Percentiles rank a stretch among this genome's conserved stretches.
Conservation (phyloP, 1,140 invertebrate genomes). For the Rhagoletis pomonella region DNA sequence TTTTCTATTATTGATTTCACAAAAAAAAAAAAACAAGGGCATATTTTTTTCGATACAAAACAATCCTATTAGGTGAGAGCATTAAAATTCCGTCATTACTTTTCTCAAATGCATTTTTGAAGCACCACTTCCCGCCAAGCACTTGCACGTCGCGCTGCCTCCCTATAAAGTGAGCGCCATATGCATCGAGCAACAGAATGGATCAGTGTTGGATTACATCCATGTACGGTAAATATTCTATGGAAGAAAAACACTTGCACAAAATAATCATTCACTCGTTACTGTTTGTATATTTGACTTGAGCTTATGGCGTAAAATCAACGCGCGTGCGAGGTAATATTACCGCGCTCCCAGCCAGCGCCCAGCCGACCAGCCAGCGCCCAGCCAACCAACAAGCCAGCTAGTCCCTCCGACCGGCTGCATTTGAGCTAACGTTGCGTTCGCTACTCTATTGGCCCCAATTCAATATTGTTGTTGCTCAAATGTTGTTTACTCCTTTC, state of each 20-base stretch:
- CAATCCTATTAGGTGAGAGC: no score
- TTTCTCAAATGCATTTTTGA: no score
- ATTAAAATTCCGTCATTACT: no score
- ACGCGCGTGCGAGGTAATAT: constrained; percentile 38
- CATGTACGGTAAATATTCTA: constrained; percentile 48
- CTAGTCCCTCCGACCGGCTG: no score
- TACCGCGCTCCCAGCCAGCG: background rate
- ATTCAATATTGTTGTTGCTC: constrained; percentile 12
- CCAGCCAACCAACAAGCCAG: no score
- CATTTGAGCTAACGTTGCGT: background rate
- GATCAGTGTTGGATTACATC: constrained; percentile 41
- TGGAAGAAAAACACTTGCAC: constrained; percentile 34
- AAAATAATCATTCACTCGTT: constrained; percentile 50
- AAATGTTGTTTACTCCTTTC: constrained; percentile 43
- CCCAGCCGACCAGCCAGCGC: background rate
- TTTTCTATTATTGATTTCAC: no score
- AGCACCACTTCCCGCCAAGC: no score
- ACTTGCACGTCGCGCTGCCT: no score
- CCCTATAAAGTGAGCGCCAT: background rate
- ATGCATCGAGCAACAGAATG: background rate
- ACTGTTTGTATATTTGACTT: constrained; percentile 48
- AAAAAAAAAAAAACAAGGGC: no score
- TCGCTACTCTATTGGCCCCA: constrained; percentile 27
- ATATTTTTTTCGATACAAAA: no score
- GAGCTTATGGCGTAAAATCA: constrained; percentile 47